Evolutionary conservation across 2,888 invertebrate species (phyloP).

Genomic region (Cancer borealis): DNA sequence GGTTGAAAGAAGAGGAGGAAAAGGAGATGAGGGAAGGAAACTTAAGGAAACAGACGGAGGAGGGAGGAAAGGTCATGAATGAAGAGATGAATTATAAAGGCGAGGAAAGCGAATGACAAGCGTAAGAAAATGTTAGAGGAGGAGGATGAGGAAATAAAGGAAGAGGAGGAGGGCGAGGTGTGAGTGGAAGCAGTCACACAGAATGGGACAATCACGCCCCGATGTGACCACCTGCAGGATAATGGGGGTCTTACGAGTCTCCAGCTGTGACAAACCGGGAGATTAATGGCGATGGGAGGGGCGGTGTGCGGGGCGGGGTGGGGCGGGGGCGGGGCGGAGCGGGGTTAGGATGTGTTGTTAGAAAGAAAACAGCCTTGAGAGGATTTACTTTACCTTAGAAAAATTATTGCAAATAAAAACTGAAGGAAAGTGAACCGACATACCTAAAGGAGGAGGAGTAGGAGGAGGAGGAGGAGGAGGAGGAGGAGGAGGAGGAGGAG

Average conservation of each 20-base stretch:
- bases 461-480: slow-evolving; percentile 1
- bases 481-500: background rate
- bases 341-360: no score
- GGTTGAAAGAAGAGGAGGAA: background rate
- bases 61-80: no score
- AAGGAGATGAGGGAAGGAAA: background rate
- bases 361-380: background rate
- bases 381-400: no score
- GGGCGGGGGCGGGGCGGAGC: background rate
- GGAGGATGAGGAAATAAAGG: background rate
- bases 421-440: no score
- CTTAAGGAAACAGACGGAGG: no score
- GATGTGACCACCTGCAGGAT: background rate
- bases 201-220: background rate
- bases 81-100: no score
- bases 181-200: background rate
- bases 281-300: background rate
- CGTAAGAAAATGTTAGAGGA: no score
- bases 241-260: background rate
- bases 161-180: slow-evolving; percentile 12
- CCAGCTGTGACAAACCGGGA: slow-evolving; percentile 1
- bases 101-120: no score
- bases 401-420: no score
- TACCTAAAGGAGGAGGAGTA: background rate
- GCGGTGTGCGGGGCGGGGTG: background rate